A percentile compares a stretch with the other conserved stretches of the same genome.
Conservation (phyloP, 2,113 vertebrate genomes). For the Pseudonaja textilis region DNA sequence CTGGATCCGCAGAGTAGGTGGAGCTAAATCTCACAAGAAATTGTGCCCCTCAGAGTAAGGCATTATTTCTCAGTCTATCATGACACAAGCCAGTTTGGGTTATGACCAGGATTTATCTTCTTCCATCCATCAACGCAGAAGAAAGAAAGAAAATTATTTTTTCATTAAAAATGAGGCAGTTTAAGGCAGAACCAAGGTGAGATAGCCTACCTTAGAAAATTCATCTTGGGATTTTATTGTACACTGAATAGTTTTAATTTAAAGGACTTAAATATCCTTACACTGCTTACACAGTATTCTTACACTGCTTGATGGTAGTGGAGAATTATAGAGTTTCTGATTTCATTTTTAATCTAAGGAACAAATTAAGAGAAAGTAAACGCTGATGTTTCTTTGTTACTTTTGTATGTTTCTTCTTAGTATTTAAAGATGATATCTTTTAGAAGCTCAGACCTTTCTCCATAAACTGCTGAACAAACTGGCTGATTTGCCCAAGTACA, state of each 20-base stretch:
- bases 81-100: neutral
- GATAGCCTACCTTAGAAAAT: neutral
- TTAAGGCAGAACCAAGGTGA: neutral
- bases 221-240: neutral
- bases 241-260: neutral
- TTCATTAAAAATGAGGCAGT: neutral
- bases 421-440: constrained; percentile 18
- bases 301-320: neutral
- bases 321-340: neutral
- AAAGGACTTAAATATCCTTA: neutral
- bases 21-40: neutral
- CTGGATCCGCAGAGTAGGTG: neutral
- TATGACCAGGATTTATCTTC: neutral
- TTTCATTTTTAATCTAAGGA: constrained; percentile 17
- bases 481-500: neutral
- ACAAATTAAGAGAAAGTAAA: constrained; percentile 21
- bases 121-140: neutral
- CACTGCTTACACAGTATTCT: neutral
- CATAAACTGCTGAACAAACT: constrained; percentile 17
- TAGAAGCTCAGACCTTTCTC: neutral
- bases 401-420: neutral
- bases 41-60: neutral
- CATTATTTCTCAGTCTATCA: neutral
- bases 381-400: neutral
- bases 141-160: neutral